Evolutionary conservation across 2,888 invertebrate genomes (phyloP), one percentile per base, ranked within the genome.

Genomic region (Tenthredo scrophulariae): DNA sequence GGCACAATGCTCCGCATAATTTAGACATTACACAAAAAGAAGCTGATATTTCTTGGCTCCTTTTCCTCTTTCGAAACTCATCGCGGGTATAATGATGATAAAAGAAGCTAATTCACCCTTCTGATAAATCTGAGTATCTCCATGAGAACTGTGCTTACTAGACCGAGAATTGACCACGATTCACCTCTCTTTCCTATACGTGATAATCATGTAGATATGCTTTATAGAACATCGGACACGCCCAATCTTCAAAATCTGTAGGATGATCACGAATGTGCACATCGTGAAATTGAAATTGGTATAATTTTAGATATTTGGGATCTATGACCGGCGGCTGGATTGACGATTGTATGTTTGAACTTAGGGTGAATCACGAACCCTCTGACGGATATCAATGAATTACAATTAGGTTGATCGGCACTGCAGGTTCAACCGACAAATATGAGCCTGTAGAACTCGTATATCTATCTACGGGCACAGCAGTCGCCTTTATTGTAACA

Each of bases 401-500:
- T 13, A 7, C 74, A 43, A 74, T 74, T 74, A 43, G 15, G 43
- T 74, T 74, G 74, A 74, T 74, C 74, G 43, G 43, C 74, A 74
- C 74, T 74, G 74, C 7, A 37, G 37, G 74, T 43, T 74, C 4
- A 22, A 26, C 40, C 26, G 26, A 33, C 77, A 29, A 77, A 54
- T 50, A 46, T 43, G 50, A 29, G 54, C 50, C 29, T 29, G 29
- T 10, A 29, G 18, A 33, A 29, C 13, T 54, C 26, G 33, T 18
- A 50, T 2, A 9, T 33, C 13, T 29, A 50, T 18, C 50, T 29
- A 50, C 29, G 29, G 26, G 75, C 33, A 62, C 13, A 33, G 58
- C 22, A 80, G 80, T 62, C 54, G 50, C 40, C 62, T 62, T 80
- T 58, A 62, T 40, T 22, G 80, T 80, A 80, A 80, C 62, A 62